Base-by-base conservation (phyloP, 2,888 invertebrate species). In the Exocentrus adspersus region DNA sequence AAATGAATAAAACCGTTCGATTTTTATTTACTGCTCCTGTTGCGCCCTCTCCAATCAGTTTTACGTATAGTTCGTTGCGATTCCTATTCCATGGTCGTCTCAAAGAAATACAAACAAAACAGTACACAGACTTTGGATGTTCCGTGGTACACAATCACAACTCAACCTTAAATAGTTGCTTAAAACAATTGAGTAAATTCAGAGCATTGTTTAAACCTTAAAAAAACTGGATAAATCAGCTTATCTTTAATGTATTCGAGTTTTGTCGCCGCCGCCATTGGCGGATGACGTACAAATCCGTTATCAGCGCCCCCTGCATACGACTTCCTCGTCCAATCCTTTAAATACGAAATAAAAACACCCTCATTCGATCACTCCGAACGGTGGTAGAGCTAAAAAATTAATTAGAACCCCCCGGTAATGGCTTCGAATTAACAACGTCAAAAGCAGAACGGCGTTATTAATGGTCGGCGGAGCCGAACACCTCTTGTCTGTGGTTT, bases 341-440 rank as follows among this genome's bases (percentile, higher is more conserved):
- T 43, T 41, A 43, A 43, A 28, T n/a, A 17, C n/a, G 37, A 37
- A 32, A 43, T 37, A 54, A 43, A 54, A 43, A 54, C 43, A 16
- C 43, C 28, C 6, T 28, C 21, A 54, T 21, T 54, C 43, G 28
- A 54, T 54, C 54, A 54, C 14, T 20, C 16, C 24, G 24, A 17
- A 43, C 19, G 17, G n/a, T 21, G 54, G 43, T 21, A 24, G 42
- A 24, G 54, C 24, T 30, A 5, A 28, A 43, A 42, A 54, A 54
- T 42, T 54, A 54, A 54, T 54, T 43, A 53, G 21, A 53, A 21
- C 21, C 17, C 21, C 17, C 1, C 54, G 20, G 43, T 43, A 42
- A 42, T 24, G 43, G 43, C 14, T 37, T 30, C 21, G 28, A 54
- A 54, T 54, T 54, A 54, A 54, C 54, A 43, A 43, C 21, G 54